Conservation (phyloP, 2,888 invertebrate genomes). For the Pharmacophagus antenor region DNA sequence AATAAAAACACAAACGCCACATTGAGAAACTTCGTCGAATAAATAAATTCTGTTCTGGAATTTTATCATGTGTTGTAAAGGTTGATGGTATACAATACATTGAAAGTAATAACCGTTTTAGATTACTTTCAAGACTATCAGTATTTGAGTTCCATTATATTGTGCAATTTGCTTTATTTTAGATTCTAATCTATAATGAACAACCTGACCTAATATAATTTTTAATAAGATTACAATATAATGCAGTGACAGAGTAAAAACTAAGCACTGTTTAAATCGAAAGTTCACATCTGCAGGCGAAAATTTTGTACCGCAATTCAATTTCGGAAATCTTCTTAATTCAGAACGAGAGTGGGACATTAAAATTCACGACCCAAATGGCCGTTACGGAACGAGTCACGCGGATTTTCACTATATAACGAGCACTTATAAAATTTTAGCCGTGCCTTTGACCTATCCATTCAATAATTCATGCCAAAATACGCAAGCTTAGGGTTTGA, state of each 20-base stretch:
- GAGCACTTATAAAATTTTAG: conserved; percentile 23
- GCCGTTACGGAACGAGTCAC: conserved; percentile 22
- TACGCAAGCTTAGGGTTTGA: neutral
- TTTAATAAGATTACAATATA: neutral
- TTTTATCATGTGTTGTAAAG: no score
- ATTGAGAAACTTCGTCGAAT: no score
- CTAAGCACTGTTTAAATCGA: neutral
- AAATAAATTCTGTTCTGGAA: no score
- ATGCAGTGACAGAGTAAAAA: neutral
- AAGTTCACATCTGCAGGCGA: neutral
- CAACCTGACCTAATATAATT: neutral
- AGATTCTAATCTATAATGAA: no score
- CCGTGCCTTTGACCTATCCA: conserved; percentile 7
- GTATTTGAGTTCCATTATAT: no score
- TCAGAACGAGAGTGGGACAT: conserved; percentile 16
- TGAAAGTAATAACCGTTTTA: no score
- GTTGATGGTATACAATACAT: no score
- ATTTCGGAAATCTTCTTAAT: conserved; percentile 24
- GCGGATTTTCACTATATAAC: conserved; percentile 25
- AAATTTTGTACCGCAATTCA: conserved; percentile 14
- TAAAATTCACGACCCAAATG: conserved; percentile 25
- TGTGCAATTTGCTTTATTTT: no score
- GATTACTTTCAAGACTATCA: no score
- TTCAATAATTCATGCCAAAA: conserved; percentile 13
- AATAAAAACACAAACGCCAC: no score